Conservation (phyloP, 2,113 vertebrate species). For the Pseudonaja textilis region DNA sequence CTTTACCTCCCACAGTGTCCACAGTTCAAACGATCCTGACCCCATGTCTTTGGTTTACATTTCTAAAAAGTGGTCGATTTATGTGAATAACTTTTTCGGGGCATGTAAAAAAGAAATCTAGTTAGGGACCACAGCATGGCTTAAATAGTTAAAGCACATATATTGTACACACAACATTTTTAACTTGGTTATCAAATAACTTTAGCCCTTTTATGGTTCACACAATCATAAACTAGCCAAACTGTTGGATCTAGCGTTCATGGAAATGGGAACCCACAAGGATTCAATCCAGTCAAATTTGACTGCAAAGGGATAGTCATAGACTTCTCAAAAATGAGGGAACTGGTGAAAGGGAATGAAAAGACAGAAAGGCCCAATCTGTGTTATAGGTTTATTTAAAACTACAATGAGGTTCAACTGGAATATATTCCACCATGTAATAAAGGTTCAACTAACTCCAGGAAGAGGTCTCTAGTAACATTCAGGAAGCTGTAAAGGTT, state of each 20-base stretch:
- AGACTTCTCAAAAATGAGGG: background rate
- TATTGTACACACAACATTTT: background rate
- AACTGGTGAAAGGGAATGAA: background rate
- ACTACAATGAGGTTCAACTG: background rate
- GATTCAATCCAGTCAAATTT: background rate
- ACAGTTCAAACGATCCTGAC: background rate
- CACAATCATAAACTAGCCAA: background rate
- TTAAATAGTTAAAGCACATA: background rate
- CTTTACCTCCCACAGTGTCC: background rate
- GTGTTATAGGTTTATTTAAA: background rate
- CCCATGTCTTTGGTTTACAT: background rate
- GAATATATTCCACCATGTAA: background rate
- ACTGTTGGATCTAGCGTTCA: background rate
- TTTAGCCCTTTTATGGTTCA: background rate
- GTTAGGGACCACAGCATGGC: background rate
- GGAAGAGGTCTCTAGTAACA: background rate
- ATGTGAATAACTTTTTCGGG: background rate
- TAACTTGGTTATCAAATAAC: background rate
- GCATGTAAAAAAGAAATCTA: background rate
- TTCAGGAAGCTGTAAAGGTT: background rate
- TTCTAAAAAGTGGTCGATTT: background rate
- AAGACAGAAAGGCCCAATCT: background rate
- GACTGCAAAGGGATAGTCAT: background rate
- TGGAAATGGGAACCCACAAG: background rate
- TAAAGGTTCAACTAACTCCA: background rate